Evolutionary conservation across 2,797 vertebrate genomes (phyloP), one percentile per base, ranked within the genome.

Genomic region (Neoniphon sammara): DNA sequence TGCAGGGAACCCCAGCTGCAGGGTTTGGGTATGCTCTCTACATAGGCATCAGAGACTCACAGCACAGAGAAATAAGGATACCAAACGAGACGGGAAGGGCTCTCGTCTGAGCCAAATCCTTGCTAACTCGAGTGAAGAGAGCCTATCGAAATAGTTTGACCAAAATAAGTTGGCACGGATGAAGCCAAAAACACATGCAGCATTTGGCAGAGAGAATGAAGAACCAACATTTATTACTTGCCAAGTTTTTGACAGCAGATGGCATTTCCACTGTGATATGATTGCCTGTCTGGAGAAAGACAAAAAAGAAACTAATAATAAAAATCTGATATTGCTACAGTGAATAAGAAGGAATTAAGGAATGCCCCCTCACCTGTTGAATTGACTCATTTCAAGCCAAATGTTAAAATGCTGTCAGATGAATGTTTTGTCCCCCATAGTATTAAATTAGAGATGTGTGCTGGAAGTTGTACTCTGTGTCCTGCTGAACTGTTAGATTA

Each of bases 1-100:
- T 88, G 83, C 78, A 82, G 84, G 86, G 84, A 88, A 80, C 78
- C 85, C 90, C 90, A 91, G 91, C 90, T 91, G 90, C 88, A 84
- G 86, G 81, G 31, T 77, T 60, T 5, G 78, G 76, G 54, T 86
- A 59, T 53, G 71, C 65, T 75, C 70, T 66, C 70, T 53, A 53
- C 65, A 66, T 20, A 50, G 70, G 81, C 83, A 73, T 34, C 77
- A 50, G 50, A 75, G 80, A 65, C 42, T 42, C 18, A 70, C 46
- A 9, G 53, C 61, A 55, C 44, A 47, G 25, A n/a, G 23, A 53
- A 73, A 36, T 36, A 59, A 11, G 54, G 75, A 15, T 12, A 73
- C 31, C 34, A 52, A 73, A 54, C 66, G 69, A 74, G 63, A 64
- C 76, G 27, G 70, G 60, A 36, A 80, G 47, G 39, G 61, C 46